Percentiles rank a stretch among this genome's conserved stretches.
Conservation (phyloP, 1,140 invertebrate genomes). For the Eumeta japonica region DNA sequence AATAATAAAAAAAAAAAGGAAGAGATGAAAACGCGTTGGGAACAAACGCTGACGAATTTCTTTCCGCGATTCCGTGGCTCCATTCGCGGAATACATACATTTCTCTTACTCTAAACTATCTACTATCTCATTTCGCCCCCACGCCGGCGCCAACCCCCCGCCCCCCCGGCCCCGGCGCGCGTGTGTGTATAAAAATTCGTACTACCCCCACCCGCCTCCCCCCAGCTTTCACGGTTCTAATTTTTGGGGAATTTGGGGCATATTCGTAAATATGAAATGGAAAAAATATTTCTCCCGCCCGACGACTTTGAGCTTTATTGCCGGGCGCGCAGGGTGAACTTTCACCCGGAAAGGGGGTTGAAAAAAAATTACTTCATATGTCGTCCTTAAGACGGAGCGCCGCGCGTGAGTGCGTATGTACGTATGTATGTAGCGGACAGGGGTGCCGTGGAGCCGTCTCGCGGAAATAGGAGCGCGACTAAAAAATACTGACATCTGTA, state of each 20-base stretch:
- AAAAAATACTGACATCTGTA: no score
- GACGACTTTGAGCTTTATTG: constrained; percentile 23
- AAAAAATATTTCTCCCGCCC: constrained; percentile 51
- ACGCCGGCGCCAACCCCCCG: constrained; percentile 8
- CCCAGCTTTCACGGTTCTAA: constrained; percentile 55
- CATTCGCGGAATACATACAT: constrained; percentile 12
- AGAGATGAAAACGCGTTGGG: constrained; percentile 6
- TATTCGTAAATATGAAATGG: constrained; percentile 59
- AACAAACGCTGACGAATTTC: background rate
- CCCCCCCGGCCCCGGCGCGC: constrained; percentile 10
- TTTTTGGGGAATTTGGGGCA: constrained; percentile 58
- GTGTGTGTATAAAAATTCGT: constrained; percentile 34
- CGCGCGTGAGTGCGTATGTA: constrained; percentile 26
- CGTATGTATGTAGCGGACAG: constrained; percentile 49
- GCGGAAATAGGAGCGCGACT: no score
- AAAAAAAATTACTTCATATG: constrained; percentile 59
- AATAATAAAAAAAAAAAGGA: constrained; percentile 31
- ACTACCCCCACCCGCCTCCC: constrained; percentile 20
- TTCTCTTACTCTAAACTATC: constrained; percentile 48
- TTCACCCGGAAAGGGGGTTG: constrained; percentile 23
- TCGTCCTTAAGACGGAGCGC: constrained; percentile 58
- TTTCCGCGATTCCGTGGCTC: background rate
- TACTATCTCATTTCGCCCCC: constrained; percentile 28
- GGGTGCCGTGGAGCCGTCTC: constrained; percentile 21
- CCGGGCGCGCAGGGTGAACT: constrained; percentile 16